Base-by-base conservation (phyloP, 23 tunicate genomes). In the Ascidia mentula region DNA sequence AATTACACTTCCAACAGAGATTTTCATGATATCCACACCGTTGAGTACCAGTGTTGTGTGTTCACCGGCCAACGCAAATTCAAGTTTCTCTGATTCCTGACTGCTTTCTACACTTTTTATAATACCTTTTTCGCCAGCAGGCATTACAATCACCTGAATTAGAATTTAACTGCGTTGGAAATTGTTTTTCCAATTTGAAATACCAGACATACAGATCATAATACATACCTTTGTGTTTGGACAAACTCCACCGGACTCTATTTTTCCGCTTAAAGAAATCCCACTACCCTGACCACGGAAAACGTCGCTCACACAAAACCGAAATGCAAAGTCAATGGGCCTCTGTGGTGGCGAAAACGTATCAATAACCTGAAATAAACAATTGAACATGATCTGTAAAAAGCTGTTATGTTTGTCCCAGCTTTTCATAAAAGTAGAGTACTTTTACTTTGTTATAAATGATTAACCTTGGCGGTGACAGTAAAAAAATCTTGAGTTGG, bases 281-380 rank as follows among this genome's bases (percentile, higher is more conserved):
- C 98, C 98, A 40, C 90, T 88, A 1, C 90, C 89, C 69, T 92
- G 97, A 31, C 89, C 92, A 30, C 88, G 87, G 30, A 80, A 91
- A n/a, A 93, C 98, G 42, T 93, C 93, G 53, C 82, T 88, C 31
- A 93, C 98, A 76, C 89, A 84, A 59, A 93, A 93, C 0, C 98
- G 83, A 40, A 93, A 79, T 45, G 98, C 89, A 45, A 69, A 83
- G 36, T 87, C 97, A 45, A 92, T 74, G 20, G 91, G 88, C 18
- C 97, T 77, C 20, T 38, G 79, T 1, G 97, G 97, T 36, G 97
- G 81, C 18, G 75, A 80, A 85, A 92, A 92, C 59, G 79, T 36
- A 59, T 92, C 97, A 6, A 92, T 87, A 6, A 87, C 97, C 82
- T 92, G 36, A 31, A 69, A n/a, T n/a, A n/a, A n/a, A n/a, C n/a